Conservation (phyloP, 2,797 vertebrate species). For the Megaceryle alcyon region DNA sequence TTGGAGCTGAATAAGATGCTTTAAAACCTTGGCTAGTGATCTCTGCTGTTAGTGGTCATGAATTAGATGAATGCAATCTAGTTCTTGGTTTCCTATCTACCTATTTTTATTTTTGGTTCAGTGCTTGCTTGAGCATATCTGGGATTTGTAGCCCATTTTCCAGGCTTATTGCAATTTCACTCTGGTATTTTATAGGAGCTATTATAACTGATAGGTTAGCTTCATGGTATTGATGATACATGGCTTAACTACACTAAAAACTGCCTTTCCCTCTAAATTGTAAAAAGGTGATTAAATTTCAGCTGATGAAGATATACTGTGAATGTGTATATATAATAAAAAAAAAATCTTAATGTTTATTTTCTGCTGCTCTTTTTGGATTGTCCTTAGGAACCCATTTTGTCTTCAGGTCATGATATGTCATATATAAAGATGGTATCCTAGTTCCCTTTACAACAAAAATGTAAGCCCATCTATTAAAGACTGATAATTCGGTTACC, state of each 20-base stretch:
- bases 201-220: slow-evolving; percentile 89
- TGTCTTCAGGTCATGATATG: neutral
- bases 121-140: slow-evolving; percentile 85
- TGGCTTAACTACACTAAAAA: slow-evolving; percentile 77
- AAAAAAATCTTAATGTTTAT: slow-evolving; percentile 41
- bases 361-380: slow-evolving; percentile 27
- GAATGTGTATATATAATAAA: slow-evolving; percentile 59
- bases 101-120: slow-evolving; percentile 89
- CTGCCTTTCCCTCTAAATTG: slow-evolving; percentile 72
- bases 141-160: slow-evolving; percentile 92
- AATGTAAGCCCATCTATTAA: neutral
- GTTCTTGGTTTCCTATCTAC: slow-evolving; percentile 85
- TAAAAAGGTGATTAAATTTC: slow-evolving; percentile 79
- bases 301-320: slow-evolving; percentile 69
- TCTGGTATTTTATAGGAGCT: slow-evolving; percentile 89
- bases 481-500: neutral
- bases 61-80: slow-evolving; percentile 82
- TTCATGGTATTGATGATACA: slow-evolving; percentile 85
- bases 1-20: slow-evolving; percentile 67
- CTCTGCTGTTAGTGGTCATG: slow-evolving; percentile 79
- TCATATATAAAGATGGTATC: neutral
- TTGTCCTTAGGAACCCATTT: slow-evolving; percentile 32
- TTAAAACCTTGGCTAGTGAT: slow-evolving; percentile 87
- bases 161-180: slow-evolving; percentile 88
- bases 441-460: neutral